Percentiles rank a stretch among this genome's conserved stretches.
Evolutionary conservation across 2,888 invertebrate genomes (phyloP).

Genomic region (Thelaira solivaga): DNA sequence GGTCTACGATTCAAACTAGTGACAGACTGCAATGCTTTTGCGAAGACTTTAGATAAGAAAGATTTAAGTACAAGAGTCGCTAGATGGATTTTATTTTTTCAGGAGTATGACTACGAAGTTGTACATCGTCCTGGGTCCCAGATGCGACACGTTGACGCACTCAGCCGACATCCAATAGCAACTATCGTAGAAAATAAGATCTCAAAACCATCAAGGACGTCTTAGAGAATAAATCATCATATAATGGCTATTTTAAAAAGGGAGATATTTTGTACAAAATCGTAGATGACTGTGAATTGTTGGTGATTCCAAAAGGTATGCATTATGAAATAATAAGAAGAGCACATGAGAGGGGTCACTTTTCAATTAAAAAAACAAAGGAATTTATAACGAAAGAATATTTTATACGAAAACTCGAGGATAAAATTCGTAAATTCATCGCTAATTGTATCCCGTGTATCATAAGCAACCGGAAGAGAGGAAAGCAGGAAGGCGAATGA

Average conservation of each 20-base stretch:
- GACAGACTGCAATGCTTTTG: slow-evolving; percentile 52
- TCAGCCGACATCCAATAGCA: slow-evolving; percentile 58
- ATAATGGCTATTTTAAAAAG: slow-evolving; percentile 18
- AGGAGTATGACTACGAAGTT: slow-evolving; percentile 9
- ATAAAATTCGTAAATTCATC: slow-evolving; percentile 46
- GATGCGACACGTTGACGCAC: slow-evolving; percentile 51
- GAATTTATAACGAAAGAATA: slow-evolving; percentile 28
- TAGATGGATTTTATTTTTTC: slow-evolving; percentile 51
- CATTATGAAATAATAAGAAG: slow-evolving; percentile 29
- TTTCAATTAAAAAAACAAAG: slow-evolving; percentile 46
- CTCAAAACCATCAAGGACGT: slow-evolving; percentile 50
- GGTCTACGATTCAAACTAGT: slow-evolving; percentile 40
- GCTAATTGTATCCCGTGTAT: slow-evolving; percentile 42
- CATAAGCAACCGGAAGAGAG: slow-evolving; percentile 28
- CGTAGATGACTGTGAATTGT: slow-evolving; percentile 26
- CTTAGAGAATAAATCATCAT: slow-evolving; percentile 6
- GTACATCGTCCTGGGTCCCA: slow-evolving; percentile 60
- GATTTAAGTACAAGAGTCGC: slow-evolving; percentile 58
- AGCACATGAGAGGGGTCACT: slow-evolving; percentile 36
- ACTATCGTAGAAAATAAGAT: slow-evolving; percentile 28
- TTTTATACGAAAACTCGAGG: slow-evolving; percentile 43
- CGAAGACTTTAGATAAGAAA: slow-evolving; percentile 50
- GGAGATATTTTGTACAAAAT: slow-evolving; percentile 39
- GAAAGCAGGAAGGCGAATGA: slow-evolving; percentile 42
- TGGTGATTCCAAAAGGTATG: slow-evolving; percentile 35